Base-by-base conservation (phyloP, 53 echinoderm and acorn worm genomes). In the Holothuria leucospilota region DNA sequence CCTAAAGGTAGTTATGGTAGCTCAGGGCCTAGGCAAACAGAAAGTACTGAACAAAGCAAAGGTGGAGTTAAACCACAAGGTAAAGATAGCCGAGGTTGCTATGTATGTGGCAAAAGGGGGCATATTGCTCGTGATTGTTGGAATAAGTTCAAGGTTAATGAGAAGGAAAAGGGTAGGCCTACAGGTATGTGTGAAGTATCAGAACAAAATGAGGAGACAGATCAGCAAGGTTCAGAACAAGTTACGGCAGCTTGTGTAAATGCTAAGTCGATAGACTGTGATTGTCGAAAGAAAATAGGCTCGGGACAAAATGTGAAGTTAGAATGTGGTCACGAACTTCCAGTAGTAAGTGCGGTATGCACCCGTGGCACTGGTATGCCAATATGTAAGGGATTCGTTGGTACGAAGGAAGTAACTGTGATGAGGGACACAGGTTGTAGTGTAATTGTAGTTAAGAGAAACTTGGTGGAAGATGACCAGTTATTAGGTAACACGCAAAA, bases 401-500 rank as follows among this genome's bases (percentile, higher is more conserved):
- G 51, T 64, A 39, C 29, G 39, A 34, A 65, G 8, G 21, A 29
- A 39, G 90, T 90, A 12, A 58, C 13, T 13, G 68, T 79, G 13
- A 51, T 90, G 20, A 53, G 85, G 27, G 90, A 90, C 62, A 85
- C 59, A 20, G 90, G 90, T n/a, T 85, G 85, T 59, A 90, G 78
- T 27, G 79, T 59, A 51, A 69, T 90, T 9, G 90, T 90, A 5
- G 86, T 85, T 29, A 77, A 73, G 0, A 40, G 60, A 20, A 24
- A 39, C 29, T 51, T 85, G 6, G 85, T 90, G 26, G n/a, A 64
- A 4, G 7, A 26, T 16, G n/a, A 59, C 6, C 83, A 82, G 24
- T 59, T 68, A 51, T 56, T 62, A 30, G 85, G 82, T 2, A 25
- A 85, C 9, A 40, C 14, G 5, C 85, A 85, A 51, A 18, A n/a